phyloP scores from a whole-genome alignment of 2,113 vertebrate genomes.

The Lepus europaeus region DNA sequence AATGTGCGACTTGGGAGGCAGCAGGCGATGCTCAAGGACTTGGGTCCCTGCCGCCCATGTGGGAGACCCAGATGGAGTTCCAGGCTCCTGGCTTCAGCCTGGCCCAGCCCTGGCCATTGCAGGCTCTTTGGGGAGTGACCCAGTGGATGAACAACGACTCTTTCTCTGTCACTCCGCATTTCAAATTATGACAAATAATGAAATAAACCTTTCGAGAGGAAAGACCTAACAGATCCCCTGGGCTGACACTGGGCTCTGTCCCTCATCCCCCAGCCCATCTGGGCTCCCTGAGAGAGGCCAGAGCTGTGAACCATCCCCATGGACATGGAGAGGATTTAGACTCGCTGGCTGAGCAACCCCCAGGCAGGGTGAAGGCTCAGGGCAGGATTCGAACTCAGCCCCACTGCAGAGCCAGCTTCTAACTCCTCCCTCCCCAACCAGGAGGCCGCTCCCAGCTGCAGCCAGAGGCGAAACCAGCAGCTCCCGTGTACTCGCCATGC shows the following conservation, averaged over 20 bases:
- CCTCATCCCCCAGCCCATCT: accelerated
- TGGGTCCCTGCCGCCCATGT: no score
- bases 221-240: no score
- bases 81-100: no score
- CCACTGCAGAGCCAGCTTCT: background rate
- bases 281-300: background rate
- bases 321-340: background rate
- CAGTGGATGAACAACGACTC: no score
- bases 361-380: accelerated
- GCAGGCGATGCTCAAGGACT: no score
- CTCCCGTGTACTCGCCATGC: background rate
- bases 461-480: background rate
- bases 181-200: no score
- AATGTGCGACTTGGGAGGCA: no score
- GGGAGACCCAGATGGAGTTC: no score
- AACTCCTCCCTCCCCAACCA: background rate
- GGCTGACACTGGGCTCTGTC: background rate
- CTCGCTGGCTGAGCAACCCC: accelerated
- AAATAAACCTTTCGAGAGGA: no score
- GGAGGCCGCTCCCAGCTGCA: background rate
- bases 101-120: no score
- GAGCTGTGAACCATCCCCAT: background rate
- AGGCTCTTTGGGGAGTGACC: no score
- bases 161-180: no score
- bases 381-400: background rate